These are phyloP conservation scores for Zingel zingel DNA, from an alignment of 2,113 vertebrate species.

Conservation along the genomic window DNA sequence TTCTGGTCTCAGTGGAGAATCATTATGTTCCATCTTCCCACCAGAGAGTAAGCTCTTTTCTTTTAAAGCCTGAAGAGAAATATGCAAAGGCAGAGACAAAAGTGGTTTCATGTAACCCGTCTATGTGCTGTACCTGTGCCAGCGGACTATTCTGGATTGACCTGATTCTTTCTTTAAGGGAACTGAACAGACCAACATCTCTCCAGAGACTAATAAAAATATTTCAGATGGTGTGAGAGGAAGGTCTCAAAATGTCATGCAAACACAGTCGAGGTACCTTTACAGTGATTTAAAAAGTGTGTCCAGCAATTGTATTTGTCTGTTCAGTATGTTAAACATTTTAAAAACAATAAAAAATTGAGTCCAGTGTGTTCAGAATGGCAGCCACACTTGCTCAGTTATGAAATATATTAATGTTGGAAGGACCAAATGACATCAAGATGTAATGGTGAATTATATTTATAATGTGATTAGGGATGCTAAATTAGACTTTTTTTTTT, in stretches of 20 bases:
- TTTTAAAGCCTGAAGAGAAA: background rate
- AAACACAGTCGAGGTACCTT: background rate
- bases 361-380: background rate
- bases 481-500: background rate
- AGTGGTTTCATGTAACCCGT: background rate
- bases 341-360: too few relatives aligned
- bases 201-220: background rate
- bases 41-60: background rate
- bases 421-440: background rate
- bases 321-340: too few relatives aligned
- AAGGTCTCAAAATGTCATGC: background rate
- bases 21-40: constrained; percentile 6
- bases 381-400: background rate
- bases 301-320: background rate
- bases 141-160: background rate
- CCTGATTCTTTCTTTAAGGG: background rate
- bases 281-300: background rate
- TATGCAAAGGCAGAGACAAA: background rate
- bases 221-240: background rate
- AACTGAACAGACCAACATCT: background rate
- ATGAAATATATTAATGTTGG: background rate
- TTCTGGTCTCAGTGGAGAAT: background rate
- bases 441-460: background rate
- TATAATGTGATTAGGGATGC: too few relatives aligned
- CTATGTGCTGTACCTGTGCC: background rate